Conservation (phyloP, 2,113 vertebrate species). For the Myotis yumanensis region DNA sequence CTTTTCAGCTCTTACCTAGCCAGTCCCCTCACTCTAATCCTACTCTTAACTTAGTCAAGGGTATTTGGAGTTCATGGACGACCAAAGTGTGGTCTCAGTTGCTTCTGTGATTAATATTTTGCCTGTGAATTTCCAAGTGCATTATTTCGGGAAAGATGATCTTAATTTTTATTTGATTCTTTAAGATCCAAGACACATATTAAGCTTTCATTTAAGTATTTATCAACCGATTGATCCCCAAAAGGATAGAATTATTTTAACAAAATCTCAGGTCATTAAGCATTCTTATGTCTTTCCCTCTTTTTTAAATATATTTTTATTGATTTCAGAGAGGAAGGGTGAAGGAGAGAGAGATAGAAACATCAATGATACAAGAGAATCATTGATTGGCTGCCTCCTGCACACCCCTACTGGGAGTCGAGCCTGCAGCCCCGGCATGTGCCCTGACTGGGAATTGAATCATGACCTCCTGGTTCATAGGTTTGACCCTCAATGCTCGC, state of each 20-base stretch:
- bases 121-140: slow-evolving; percentile 17
- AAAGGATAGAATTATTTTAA: slow-evolving; percentile 25
- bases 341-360: too few relatives aligned
- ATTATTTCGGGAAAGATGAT: slow-evolving; percentile 38
- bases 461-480: too few relatives aligned
- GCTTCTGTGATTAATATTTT: slow-evolving; percentile 19
- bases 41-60: background rate
- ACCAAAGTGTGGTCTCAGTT: background rate
- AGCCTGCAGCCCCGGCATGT: too few relatives aligned
- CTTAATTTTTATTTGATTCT: slow-evolving; percentile 37
- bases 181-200: background rate
- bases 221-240: slow-evolving; percentile 10
- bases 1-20: background rate
- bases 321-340: too few relatives aligned
- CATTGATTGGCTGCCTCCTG: too few relatives aligned
- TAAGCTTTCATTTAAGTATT: slow-evolving; percentile 43
- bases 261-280: background rate
- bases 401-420: too few relatives aligned
- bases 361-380: too few relatives aligned
- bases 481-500: too few relatives aligned
- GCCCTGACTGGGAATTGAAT: too few relatives aligned
- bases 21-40: background rate
- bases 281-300: background rate
- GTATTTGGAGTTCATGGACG: background rate
- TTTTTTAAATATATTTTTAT: background rate